Evolutionary conservation across 1,140 invertebrate species (phyloP).

Genomic region (Eupeodes corollae): DNA sequence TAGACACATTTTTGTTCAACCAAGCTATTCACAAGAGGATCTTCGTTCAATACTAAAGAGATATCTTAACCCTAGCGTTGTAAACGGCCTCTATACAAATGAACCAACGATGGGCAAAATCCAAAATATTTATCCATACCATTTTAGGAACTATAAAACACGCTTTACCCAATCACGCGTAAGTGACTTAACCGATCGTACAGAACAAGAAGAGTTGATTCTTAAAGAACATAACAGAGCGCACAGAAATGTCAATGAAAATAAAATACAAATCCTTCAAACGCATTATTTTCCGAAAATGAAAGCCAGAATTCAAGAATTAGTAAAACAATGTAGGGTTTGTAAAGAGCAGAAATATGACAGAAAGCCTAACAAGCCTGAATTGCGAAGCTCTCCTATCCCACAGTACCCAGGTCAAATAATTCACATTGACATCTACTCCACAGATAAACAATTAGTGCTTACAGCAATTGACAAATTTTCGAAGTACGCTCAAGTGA

Average conservation of each 20-base stretch:
- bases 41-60: no score
- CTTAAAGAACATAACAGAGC: slow-evolving; percentile 4
- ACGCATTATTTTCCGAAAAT: no score
- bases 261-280: no score
- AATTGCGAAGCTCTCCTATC: slow-evolving; percentile 5
- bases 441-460: slow-evolving; percentile 2
- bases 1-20: no score
- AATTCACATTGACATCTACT: slow-evolving; percentile 5
- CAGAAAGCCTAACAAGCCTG: slow-evolving; percentile 1
- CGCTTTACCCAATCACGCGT: slow-evolving; percentile 4
- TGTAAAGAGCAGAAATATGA: slow-evolving; percentile 6
- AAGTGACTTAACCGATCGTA: not conserved
- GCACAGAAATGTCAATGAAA: slow-evolving; percentile 5
- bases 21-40: no score
- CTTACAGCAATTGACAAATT: slow-evolving; percentile 12
- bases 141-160: slow-evolving; percentile 6
- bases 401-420: slow-evolving; percentile 8
- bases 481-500: slow-evolving; percentile 9
- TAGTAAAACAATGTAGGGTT: slow-evolving; percentile 5
- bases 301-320: slow-evolving; percentile 4
- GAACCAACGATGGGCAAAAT: slow-evolving; percentile 6
- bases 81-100: slow-evolving; percentile 4
- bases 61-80: slow-evolving; percentile 5
- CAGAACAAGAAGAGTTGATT: slow-evolving; percentile 1
- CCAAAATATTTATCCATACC: slow-evolving; percentile 5